Evolutionary conservation across 2,113 vertebrate species (phyloP).

Genomic region (Uria lomvia): DNA sequence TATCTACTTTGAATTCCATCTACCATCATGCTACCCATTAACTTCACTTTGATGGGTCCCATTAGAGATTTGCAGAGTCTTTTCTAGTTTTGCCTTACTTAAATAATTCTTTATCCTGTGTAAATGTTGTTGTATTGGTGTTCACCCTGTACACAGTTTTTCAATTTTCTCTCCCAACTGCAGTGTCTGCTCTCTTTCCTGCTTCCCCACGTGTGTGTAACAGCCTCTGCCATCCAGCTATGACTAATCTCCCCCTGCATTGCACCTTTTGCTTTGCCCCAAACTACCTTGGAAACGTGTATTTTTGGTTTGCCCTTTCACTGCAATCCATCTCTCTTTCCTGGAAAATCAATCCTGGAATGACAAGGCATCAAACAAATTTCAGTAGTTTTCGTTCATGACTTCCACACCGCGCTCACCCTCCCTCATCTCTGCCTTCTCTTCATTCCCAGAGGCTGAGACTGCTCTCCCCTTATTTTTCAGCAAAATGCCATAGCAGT

Average conservation of each 20-base stretch:
- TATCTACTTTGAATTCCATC: background rate
- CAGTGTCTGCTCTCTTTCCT: background rate
- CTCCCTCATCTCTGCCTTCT: background rate
- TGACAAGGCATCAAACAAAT: background rate
- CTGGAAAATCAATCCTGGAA: background rate
- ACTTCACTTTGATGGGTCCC: background rate
- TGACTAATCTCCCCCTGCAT: background rate
- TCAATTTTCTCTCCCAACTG: background rate
- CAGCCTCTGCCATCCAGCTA: background rate
- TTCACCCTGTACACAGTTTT: background rate
- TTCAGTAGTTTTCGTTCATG: background rate
- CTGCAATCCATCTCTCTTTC: background rate
- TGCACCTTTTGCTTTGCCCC: background rate
- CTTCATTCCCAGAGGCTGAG: background rate
- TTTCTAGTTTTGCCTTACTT: background rate
- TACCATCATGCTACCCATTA: background rate
- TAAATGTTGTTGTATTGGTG: background rate
- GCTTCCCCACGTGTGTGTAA: background rate
- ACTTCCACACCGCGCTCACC: rapidly evolving
- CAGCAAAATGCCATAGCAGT: background rate
- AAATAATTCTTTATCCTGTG: background rate
- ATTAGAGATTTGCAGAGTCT: background rate
- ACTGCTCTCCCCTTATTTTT: background rate
- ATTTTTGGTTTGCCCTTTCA: background rate
- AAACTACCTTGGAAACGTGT: background rate